A percentile compares a stretch with the other conserved stretches of the same genome.
phyloP scores from a whole-genome alignment of 2,113 vertebrate genomes.

The Mastomys natalensis region DNA sequence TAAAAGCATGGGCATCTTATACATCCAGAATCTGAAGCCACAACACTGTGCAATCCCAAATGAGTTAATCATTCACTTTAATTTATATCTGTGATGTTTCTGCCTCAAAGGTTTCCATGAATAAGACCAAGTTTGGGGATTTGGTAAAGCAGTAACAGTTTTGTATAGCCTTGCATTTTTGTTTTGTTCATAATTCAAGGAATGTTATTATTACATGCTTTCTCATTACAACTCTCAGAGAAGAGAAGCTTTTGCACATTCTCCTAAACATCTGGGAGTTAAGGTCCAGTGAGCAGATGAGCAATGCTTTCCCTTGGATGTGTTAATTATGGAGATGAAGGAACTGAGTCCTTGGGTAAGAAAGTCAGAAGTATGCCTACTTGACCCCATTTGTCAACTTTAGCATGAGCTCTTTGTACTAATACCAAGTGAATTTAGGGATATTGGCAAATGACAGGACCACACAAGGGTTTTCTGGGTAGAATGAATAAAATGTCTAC shows the following conservation, averaged over 20 bases:
- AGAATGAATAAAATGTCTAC: background rate
- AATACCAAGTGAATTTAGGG: background rate
- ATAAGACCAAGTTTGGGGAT: background rate
- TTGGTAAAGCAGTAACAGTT: background rate
- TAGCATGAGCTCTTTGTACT: background rate
- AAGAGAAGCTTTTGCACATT: background rate
- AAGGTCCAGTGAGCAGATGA: background rate
- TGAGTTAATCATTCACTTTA: background rate
- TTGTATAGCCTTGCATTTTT: background rate
- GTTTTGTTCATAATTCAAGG: background rate
- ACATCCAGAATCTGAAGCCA: background rate
- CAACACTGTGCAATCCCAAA: background rate
- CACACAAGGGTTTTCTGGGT: background rate
- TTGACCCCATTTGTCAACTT: background rate
- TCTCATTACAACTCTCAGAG: slow-evolving; percentile 2
- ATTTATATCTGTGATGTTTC: background rate
- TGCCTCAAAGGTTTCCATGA: background rate
- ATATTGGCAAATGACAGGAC: background rate
- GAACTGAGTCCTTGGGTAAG: background rate
- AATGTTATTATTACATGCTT: background rate
- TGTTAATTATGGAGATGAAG: background rate
- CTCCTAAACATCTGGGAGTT: background rate
- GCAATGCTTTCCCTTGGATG: background rate
- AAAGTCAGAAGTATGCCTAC: background rate
- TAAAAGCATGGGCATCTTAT: background rate